These are phyloP conservation scores for Macrotrachela quadricornifera DNA, from an alignment of 1,140 invertebrate species.

Conservation along the genomic window DNA sequence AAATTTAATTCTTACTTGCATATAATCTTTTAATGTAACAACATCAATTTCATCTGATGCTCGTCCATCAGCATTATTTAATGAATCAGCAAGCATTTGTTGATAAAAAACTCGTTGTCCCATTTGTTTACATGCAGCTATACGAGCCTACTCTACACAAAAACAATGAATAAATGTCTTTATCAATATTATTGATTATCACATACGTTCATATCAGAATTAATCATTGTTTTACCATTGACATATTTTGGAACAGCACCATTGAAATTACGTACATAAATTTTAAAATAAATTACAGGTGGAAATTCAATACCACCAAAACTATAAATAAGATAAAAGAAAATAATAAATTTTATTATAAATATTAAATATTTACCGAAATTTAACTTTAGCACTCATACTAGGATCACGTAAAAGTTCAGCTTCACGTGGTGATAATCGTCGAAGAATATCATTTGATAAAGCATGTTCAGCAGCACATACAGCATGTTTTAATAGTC, in stretches of 20 bases:
- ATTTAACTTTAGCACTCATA: constrained; percentile 21
- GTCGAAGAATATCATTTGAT: constrained; percentile 23
- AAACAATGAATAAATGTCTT: not conserved
- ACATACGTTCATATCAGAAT: constrained; percentile 20
- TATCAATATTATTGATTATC: not conserved
- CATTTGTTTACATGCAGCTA: constrained; percentile 24
- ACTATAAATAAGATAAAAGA: constrained; percentile 11
- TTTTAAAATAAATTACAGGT: constrained; percentile 30
- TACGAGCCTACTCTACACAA: constrained; percentile 18
- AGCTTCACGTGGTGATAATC: constrained; percentile 26
- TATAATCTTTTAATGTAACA: constrained; percentile 29
- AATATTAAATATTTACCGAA: constrained; percentile 16
- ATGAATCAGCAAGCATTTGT: constrained; percentile 22
- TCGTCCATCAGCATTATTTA: constrained; percentile 17
- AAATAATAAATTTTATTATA: not conserved
- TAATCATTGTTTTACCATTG: constrained; percentile 25
- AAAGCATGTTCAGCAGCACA: constrained; percentile 30
- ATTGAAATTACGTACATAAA: constrained; percentile 17
- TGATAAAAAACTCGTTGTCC: constrained; percentile 27
- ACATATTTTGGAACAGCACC: constrained; percentile 24
- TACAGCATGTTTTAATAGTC: constrained; percentile 25
- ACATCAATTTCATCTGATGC: constrained; percentile 26
- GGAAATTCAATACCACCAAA: constrained; percentile 29
- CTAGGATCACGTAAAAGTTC: constrained; percentile 22
- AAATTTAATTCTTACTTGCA: constrained; percentile 18